Conservation (phyloP, 2,113 vertebrate species). For the Sminthopsis crassicaudata region DNA sequence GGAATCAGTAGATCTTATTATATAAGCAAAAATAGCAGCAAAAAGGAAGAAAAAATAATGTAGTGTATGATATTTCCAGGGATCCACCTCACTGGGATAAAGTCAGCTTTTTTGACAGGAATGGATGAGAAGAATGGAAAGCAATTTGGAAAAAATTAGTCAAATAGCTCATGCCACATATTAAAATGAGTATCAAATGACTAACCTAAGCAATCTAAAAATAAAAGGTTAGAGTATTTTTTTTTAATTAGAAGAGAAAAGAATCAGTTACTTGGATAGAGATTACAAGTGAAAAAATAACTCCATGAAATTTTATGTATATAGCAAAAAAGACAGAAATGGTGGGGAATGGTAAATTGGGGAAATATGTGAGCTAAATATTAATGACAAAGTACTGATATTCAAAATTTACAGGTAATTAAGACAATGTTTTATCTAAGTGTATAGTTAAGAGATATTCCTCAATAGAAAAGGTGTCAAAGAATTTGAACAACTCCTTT, state of each 20-base stretch:
- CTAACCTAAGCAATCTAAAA: background rate
- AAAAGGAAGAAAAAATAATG: background rate
- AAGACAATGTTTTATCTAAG: background rate
- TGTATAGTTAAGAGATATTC: background rate
- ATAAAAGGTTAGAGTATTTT: background rate
- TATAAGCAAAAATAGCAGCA: background rate
- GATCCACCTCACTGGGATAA: background rate
- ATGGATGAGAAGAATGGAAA: background rate
- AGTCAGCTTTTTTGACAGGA: background rate
- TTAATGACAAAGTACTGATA: background rate
- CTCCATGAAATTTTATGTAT: background rate
- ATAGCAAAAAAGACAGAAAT: background rate
- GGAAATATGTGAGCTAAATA: background rate
- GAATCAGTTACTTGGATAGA: background rate
- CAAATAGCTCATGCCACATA: background rate
- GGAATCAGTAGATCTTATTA: background rate
- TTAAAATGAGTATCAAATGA: background rate
- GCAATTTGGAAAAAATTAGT: background rate
- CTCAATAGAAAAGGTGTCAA: background rate
- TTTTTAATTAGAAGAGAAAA: background rate
- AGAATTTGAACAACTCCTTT: background rate
- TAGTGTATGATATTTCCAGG: background rate
- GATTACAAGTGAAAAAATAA: background rate
- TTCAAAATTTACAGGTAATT: background rate
- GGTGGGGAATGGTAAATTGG: background rate